A percentile compares a stretch with the other conserved stretches of the same genome.
phyloP scores from a whole-genome alignment of 2,113 vertebrate species.

The Orcinus orca region DNA sequence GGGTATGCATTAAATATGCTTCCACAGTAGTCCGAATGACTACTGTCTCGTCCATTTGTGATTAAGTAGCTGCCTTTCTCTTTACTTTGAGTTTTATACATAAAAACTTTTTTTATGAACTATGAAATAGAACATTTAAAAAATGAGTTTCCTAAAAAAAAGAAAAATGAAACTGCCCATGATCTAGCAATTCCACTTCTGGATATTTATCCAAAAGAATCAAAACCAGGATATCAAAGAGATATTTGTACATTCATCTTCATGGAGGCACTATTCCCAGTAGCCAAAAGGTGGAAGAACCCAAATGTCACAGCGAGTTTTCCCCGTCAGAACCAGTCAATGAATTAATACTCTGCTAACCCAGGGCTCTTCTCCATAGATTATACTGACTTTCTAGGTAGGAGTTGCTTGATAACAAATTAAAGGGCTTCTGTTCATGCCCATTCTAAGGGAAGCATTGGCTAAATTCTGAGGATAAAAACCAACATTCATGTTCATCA shows the following conservation, averaged over 20 bases:
- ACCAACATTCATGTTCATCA: not conserved
- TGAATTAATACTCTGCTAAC: not conserved
- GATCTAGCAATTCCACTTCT: not conserved
- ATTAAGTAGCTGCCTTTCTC: conserved; percentile 53
- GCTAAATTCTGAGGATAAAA: not conserved
- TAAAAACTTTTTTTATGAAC: conserved; percentile 69
- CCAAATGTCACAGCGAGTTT: not conserved
- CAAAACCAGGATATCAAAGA: not conserved
- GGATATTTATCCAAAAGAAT: not conserved
- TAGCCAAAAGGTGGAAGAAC: not conserved
- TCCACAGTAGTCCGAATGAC: not conserved
- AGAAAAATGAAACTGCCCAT: not conserved
- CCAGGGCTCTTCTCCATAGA: not conserved
- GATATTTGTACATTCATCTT: not conserved
- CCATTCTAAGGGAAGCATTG: not conserved
- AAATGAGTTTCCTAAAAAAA: conserved; percentile 24
- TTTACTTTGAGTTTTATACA: conserved; percentile 66
- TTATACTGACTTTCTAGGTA: not conserved
- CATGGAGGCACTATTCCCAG: not conserved
- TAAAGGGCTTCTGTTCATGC: not conserved
- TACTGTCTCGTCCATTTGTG: not conserved
- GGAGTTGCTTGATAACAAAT: not conserved
- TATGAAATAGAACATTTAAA: conserved; percentile 73
- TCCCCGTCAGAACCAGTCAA: not conserved
- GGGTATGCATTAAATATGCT: not conserved